Conservation (phyloP, 2,888 invertebrate species). For the Melipona beecheii region DNA sequence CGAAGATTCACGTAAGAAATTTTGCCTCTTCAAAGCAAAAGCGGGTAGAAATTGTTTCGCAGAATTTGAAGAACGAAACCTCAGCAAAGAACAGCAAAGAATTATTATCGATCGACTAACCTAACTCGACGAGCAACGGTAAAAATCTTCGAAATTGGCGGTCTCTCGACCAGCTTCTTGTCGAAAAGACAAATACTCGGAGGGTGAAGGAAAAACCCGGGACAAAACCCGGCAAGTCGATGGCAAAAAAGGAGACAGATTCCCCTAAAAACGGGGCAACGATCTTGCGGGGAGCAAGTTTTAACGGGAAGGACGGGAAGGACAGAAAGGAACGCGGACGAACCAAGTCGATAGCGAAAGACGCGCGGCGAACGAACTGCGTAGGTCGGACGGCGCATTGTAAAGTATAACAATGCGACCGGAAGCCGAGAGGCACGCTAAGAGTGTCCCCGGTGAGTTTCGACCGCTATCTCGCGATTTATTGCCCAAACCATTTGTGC, state of each 20-base stretch:
- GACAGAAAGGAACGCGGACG: background rate
- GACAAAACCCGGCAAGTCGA: background rate
- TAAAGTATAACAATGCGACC: conserved; percentile 64
- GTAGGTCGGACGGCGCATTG: conserved; percentile 48
- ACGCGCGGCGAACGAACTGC: conserved; percentile 1
- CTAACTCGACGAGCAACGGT: too few relatives aligned
- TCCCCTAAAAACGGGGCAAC: background rate
- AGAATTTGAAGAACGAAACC: too few relatives aligned
- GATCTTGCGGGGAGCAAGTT: conserved; percentile 12
- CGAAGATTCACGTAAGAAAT: too few relatives aligned
- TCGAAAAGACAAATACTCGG: too few relatives aligned
- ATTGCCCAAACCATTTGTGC: conserved; percentile 68
- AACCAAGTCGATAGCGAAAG: background rate
- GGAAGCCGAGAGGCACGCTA: conserved; percentile 54
- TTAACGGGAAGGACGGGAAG: conserved; percentile 11
- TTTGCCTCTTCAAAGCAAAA: too few relatives aligned
- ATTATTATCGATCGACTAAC: too few relatives aligned
- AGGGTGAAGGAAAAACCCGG: background rate
- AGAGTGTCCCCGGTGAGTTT: conserved; percentile 51
- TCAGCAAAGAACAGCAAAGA: too few relatives aligned
- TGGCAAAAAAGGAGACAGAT: background rate
- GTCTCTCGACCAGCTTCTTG: too few relatives aligned
- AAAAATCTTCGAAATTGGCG: too few relatives aligned
- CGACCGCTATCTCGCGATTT: conserved; percentile 72
- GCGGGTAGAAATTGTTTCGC: too few relatives aligned